Base-by-base conservation (phyloP, 2,113 vertebrate genomes). In the Nettapus auritus region DNA sequence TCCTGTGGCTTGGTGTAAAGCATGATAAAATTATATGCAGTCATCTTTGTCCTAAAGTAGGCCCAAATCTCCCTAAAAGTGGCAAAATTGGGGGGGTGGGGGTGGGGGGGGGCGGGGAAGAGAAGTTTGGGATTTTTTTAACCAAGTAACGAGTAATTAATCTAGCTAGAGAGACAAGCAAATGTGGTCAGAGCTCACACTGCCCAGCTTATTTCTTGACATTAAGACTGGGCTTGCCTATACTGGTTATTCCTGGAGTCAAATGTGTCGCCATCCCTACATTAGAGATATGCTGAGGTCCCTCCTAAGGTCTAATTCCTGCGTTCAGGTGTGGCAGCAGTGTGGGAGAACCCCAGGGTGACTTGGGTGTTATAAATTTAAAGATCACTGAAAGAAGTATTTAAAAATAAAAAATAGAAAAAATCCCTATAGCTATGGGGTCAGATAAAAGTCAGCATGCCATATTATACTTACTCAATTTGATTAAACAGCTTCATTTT, bases 361-460 rank as follows among this genome's bases (percentile, higher is more conserved):
- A 94, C 73, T 68, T 97, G 86, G 38, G 59, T 96, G 44, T 86
- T 90, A 56, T 0, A 31, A 50, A 90, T 96, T 82, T 62, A 70
- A 88, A 77, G n/a, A n/a, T 89, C 67, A 76, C 34, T 44, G 55
- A 53, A 66, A 64, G 33, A 38, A 70, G 31, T 92, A 53, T 92
- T 62, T 95, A 76, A 88, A 53, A 53, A 53, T 78, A 88, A 52
- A 52, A 52, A 13, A 26, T 25, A 53, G n/a, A n/a, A 53, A 17
- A 28, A 29, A 15, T 82, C 17, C 68, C 64, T 40, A 81, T 90
- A 94, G 91, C 59, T 60, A 14, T 88, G 83, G 74, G 96, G 71
- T 59, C 86, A 96, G 87, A 75, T 68, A 90, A 82, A 89, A 81
- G 86, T 71, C 96, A 94, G 97, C 92, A 97, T 97, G 96, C 95